These are phyloP conservation scores for Timandra comae DNA, from an alignment of 2,888 invertebrate genomes.

Conservation along the genomic window DNA sequence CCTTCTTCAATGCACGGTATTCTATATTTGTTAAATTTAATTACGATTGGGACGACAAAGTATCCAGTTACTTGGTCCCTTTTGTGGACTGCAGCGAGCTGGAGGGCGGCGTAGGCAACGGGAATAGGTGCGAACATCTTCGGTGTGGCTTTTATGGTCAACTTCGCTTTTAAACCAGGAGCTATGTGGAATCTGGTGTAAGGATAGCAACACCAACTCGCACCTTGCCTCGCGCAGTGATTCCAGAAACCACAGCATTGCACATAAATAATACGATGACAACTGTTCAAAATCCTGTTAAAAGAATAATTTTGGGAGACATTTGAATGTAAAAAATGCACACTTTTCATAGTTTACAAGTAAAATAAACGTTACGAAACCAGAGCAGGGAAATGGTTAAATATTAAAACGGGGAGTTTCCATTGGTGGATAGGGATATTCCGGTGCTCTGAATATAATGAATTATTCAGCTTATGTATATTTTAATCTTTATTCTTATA, in stretches of 20 bases:
- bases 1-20: slow-evolving; percentile 15
- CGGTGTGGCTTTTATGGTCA: slow-evolving; percentile 41
- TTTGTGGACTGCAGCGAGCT: slow-evolving; percentile 45
- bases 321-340: too few relatives aligned
- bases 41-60: slow-evolving; percentile 44
- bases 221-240: slow-evolving; percentile 39
- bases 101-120: slow-evolving; percentile 31
- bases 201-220: slow-evolving; percentile 46
- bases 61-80: slow-evolving; percentile 46
- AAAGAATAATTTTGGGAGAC: too few relatives aligned
- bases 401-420: too few relatives aligned
- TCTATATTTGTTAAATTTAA: slow-evolving; percentile 39
- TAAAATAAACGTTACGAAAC: too few relatives aligned
- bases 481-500: too few relatives aligned
- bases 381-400: too few relatives aligned
- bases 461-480: too few relatives aligned
- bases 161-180: slow-evolving; percentile 39
- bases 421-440: too few relatives aligned
- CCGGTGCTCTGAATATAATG: too few relatives aligned
- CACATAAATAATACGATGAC: slow-evolving; percentile 39
- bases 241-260: slow-evolving; percentile 47
- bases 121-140: slow-evolving; percentile 30
- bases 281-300: slow-evolving; percentile 44
- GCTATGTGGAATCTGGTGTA: slow-evolving; percentile 45
- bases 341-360: too few relatives aligned